phyloP scores from a whole-genome alignment of 2,888 invertebrate species.

The Bellardia pandia region DNA sequence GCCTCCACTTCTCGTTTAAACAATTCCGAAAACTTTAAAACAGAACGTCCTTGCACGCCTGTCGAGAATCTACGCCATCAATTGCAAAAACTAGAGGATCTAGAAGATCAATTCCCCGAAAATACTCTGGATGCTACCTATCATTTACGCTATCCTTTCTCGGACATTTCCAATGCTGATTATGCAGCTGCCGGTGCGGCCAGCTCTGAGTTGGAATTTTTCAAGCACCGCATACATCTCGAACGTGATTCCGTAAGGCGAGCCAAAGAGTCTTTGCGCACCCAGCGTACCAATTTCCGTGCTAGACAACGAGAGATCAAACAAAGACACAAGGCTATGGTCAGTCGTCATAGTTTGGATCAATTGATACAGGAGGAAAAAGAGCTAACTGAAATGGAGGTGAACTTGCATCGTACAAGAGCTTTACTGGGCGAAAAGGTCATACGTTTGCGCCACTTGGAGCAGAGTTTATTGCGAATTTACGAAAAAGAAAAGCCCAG shows the following conservation, averaged over 20 bases:
- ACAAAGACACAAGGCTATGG: slow-evolving; percentile 82
- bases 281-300: slow-evolving; percentile 88
- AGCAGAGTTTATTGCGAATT: slow-evolving; percentile 89
- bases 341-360: slow-evolving; percentile 80
- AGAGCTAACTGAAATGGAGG: slow-evolving; percentile 92
- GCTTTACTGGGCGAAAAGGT: slow-evolving; percentile 93
- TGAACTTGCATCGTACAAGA: slow-evolving; percentile 91
- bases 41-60: slow-evolving; percentile 88
- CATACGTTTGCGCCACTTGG: slow-evolving; percentile 91
- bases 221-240: slow-evolving; percentile 91
- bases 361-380: slow-evolving; percentile 89
- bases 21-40: slow-evolving; percentile 82
- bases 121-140: slow-evolving; percentile 89
- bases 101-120: slow-evolving; percentile 92
- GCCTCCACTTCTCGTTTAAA: slow-evolving; percentile 89
- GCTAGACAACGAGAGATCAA: slow-evolving; percentile 87
- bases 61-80: slow-evolving; percentile 92
- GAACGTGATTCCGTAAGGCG: slow-evolving; percentile 93
- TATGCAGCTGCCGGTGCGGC: slow-evolving; percentile 82
- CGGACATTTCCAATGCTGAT: slow-evolving; percentile 86
- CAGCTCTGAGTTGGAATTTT: slow-evolving; percentile 91
- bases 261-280: slow-evolving; percentile 90
- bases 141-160: slow-evolving; percentile 92
- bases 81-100: slow-evolving; percentile 91
- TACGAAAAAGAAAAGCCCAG: slow-evolving; percentile 83